A percentile compares a stretch with the other conserved stretches of the same genome.
phyloP scores from a whole-genome alignment of 2,113 vertebrate species.

The Pteruthius melanotis region DNA sequence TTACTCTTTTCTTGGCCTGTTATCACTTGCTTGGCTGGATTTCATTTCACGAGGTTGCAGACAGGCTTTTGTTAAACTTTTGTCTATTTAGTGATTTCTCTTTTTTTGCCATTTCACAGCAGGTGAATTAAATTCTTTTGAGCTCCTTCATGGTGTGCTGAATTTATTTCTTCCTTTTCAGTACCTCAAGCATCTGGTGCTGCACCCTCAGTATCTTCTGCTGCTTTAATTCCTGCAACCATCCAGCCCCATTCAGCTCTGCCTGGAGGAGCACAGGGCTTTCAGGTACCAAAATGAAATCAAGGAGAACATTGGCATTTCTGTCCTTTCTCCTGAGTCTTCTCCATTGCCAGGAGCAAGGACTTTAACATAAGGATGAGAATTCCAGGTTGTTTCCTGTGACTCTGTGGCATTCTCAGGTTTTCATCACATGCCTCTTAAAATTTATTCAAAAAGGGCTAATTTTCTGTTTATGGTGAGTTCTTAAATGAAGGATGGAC shows the following conservation, averaged over 20 bases:
- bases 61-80: background rate
- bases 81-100: background rate
- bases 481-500: background rate
- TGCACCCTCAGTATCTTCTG: slow-evolving; percentile 62
- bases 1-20: background rate
- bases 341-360: background rate
- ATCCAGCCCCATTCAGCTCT: slow-evolving; percentile 75
- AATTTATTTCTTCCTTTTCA: slow-evolving; percentile 50
- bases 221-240: slow-evolving; percentile 80
- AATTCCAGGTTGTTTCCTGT: background rate
- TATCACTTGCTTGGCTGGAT: background rate
- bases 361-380: background rate
- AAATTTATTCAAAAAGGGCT: background rate
- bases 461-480: background rate
- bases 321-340: background rate
- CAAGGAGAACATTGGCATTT: background rate
- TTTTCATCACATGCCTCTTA: background rate
- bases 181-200: slow-evolving; percentile 70
- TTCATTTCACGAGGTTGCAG: background rate
- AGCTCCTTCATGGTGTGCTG: background rate
- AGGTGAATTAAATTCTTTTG: background rate
- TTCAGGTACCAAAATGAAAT: slow-evolving; percentile 80
- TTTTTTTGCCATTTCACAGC: background rate
- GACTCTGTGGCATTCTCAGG: background rate
- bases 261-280: slow-evolving; percentile 75